Evolutionary conservation across 2,797 vertebrate species (phyloP), one percentile per base, ranked within the genome.

Genomic region (Odontamblyopus rebecca): DNA sequence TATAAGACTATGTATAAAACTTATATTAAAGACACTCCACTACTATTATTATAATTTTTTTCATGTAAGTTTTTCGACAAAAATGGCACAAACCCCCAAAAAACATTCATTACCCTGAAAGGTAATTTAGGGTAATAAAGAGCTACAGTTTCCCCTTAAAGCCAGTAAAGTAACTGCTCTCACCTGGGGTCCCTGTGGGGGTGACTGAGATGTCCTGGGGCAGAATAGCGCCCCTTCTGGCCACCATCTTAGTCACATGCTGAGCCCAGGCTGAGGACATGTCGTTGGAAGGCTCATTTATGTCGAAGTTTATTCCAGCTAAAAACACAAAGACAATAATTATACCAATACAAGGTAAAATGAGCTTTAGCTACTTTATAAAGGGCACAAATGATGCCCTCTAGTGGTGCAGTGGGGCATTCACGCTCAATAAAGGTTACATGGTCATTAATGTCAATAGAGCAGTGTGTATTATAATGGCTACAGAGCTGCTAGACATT

Each of bases 231-330:
- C 97, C 97, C 87, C 98, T 93, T 72, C 98, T 93, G 82, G 97
- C 97, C 81, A 99, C 98, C 95, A 99, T 99, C 90, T 99, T 99
- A 65, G 96, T 98, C 85, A 99, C 96, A 3, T 99, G 97, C 82
- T 97, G 97, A 0, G 96, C 97, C 98, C 98, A 99, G 0, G 97
- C 96, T 0, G 98, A 99, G 4, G 97, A 98, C 86, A 98, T 90
- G 2, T 99, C 97, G 0, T 95, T 95, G 0, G 98, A 99, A 0
- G 96, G 96, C 77, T 99, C 98, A 0, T 97, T 98, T 68, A 99
- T 84, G 48, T 98, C 96, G 16, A 99, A 98, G 11, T 96, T 96
- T 72, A 99, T 94, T 35, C 97, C 98, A 0, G 97, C 98, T 99
- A 81, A 30, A 67, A 15, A 66, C 3, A 76, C 26, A 72, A 62